Evolutionary conservation across 2,888 invertebrate species (phyloP).

Genomic region (Nezara viridula): DNA sequence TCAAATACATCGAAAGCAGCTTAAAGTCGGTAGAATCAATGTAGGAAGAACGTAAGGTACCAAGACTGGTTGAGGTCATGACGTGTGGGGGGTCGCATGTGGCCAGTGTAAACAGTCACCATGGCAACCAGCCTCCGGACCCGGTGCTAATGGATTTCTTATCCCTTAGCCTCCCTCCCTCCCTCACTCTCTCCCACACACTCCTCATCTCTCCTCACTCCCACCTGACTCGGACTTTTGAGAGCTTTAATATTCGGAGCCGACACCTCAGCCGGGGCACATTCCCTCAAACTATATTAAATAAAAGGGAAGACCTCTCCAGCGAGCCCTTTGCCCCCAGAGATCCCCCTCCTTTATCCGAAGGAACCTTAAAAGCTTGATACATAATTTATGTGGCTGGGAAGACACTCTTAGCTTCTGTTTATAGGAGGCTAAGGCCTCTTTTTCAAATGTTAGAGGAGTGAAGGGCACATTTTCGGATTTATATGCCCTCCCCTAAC

Average conservation of each 20-base stretch:
- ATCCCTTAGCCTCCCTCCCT: conserved; percentile 53
- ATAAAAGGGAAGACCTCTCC: conserved; percentile 47
- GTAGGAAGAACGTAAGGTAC: conserved; percentile 29
- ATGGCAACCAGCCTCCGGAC: conserved; percentile 59
- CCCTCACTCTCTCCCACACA: conserved; percentile 18
- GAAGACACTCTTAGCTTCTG: conserved; percentile 64
- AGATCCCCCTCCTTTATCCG: conserved; percentile 34
- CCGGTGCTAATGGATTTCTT: conserved; percentile 62
- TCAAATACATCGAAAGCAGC: neutral
- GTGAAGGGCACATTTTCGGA: conserved; percentile 57
- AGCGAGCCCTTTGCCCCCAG: conserved; percentile 45
- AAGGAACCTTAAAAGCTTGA: conserved; percentile 63
- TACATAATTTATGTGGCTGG: conserved; percentile 64
- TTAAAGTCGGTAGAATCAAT: conserved; percentile 41
- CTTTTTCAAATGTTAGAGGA: conserved; percentile 61
- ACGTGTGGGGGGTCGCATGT: conserved; percentile 50
- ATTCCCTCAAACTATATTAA: conserved; percentile 56
- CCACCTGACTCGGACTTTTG: conserved; percentile 16
- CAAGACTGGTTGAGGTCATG: conserved; percentile 39
- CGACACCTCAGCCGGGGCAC: conserved; percentile 11
- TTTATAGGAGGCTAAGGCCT: conserved; percentile 61
- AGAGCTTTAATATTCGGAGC: conserved; percentile 34
- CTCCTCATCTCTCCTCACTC: conserved; percentile 10
- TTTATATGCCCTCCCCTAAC: conserved; percentile 46
- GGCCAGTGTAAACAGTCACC: conserved; percentile 62